Conservation (phyloP, 2,113 vertebrate species). For the Xenopus laevis region DNA sequence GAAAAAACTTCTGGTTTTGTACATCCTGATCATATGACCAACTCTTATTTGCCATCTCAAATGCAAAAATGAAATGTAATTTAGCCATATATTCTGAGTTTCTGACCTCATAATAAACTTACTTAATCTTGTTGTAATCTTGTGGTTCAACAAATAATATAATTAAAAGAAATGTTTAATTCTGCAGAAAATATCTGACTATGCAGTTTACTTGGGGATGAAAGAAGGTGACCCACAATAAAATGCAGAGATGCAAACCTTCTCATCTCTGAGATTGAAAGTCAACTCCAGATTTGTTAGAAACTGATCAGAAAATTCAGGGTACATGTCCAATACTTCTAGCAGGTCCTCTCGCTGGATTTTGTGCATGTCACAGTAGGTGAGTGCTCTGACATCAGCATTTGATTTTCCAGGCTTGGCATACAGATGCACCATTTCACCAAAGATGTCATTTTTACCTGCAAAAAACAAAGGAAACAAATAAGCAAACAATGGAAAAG, state of each 20-base stretch:
- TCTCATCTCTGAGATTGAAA: conserved; percentile 92
- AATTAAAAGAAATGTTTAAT: no score
- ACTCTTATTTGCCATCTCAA: no score
- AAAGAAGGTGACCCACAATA: neutral
- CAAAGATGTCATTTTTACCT: conserved; percentile 98
- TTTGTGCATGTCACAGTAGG: conserved; percentile 96
- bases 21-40: no score
- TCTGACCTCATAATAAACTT: no score
- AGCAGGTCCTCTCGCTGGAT: conserved; percentile 92
- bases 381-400: conserved; percentile 91
- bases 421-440: conserved; percentile 93
- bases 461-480: conserved; percentile 41
- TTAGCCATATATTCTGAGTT: no score
- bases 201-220: no score
- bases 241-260: conserved; percentile 62
- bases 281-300: conserved; percentile 93
- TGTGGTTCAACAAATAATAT: no score
- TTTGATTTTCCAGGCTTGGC: conserved; percentile 94
- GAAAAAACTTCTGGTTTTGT: no score
- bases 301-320: conserved; percentile 94
- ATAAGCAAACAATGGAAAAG: no score
- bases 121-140: no score
- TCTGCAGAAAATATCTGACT: no score
- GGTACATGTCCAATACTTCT: conserved; percentile 97
- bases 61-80: no score